Percentiles rank a stretch among this genome's conserved stretches.
Conservation (phyloP, 2,797 vertebrate species). For the Enteromius radiatus region DNA sequence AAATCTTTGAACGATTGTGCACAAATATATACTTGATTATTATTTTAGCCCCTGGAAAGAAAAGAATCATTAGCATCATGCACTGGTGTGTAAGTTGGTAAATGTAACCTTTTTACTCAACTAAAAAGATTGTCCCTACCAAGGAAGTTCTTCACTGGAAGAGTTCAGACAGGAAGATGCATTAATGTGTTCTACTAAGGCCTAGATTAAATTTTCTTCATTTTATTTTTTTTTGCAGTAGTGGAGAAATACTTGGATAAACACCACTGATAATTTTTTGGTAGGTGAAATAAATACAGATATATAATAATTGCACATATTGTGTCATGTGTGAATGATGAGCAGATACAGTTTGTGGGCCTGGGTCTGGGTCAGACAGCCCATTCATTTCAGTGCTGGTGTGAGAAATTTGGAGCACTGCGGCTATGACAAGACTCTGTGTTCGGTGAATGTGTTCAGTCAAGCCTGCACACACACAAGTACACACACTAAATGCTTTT, state of each 20-base stretch:
- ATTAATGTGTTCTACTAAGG: neutral
- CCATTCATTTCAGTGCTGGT: slow-evolving; percentile 43
- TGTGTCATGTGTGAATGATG: neutral
- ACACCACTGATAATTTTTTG: neutral
- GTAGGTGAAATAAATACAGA: neutral
- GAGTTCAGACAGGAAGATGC: slow-evolving; percentile 4
- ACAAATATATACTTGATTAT: neutral
- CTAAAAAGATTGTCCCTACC: neutral
- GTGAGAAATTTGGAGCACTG: slow-evolving; percentile 36
- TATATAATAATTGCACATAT: neutral
- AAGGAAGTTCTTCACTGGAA: neutral
- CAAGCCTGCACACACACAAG: slow-evolving; percentile 29
- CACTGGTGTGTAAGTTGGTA: neutral
- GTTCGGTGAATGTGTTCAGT: slow-evolving; percentile 29
- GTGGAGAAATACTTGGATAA: neutral
- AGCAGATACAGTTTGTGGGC: neutral
- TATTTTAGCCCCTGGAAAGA: neutral
- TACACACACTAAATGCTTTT: slow-evolving; percentile 46
- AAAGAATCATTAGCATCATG: neutral
- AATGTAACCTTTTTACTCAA: neutral
- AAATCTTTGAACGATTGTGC: neutral
- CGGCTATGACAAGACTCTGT: slow-evolving; percentile 39
- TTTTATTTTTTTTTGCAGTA: slow-evolving; percentile 1
- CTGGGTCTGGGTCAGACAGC: slow-evolving; percentile 23
- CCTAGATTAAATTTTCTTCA: neutral